Evolutionary conservation across 1,140 invertebrate species (phyloP).

Genomic region (Euglossa dilemma): DNA sequence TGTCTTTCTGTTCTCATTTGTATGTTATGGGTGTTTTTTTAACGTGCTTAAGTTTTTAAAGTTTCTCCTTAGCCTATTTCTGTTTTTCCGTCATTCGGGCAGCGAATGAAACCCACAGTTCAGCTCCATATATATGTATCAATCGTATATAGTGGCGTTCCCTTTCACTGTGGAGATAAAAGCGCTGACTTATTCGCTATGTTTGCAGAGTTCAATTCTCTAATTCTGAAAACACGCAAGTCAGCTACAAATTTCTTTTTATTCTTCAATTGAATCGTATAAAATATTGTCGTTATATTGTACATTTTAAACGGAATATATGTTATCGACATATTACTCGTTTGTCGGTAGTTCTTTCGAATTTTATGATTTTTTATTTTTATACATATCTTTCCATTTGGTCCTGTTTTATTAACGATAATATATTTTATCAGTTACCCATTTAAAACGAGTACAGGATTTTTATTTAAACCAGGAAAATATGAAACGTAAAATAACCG

Average conservation of each 20-base stretch:
- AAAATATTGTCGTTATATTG: neutral
- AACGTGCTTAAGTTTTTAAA: too few relatives aligned
- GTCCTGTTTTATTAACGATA: too few relatives aligned
- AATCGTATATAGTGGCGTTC: slow-evolving; percentile 75
- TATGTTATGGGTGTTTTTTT: neutral
- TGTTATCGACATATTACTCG: too few relatives aligned
- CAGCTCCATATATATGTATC: slow-evolving; percentile 74
- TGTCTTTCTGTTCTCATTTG: neutral
- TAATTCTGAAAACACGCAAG: slow-evolving; percentile 72
- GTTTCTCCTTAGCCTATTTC: neutral
- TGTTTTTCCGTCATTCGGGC: neutral
- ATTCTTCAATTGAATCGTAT: neutral
- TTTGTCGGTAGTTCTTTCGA: too few relatives aligned
- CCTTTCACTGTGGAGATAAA: slow-evolving; percentile 75
- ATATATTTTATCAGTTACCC: neutral
- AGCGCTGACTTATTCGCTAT: slow-evolving; percentile 75
- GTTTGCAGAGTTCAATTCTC: slow-evolving; percentile 61
- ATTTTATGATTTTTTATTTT: neutral
- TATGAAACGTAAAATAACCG: neutral
- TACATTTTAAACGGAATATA: neutral
- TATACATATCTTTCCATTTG: neutral
- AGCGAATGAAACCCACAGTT: slow-evolving; percentile 49
- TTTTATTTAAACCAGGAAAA: neutral
- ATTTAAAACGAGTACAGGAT: neutral
- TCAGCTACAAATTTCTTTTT: slow-evolving; percentile 71